Conservation (phyloP, 30 jellyfish, hydroid and myxozoan species). For the Mastigias papua region DNA sequence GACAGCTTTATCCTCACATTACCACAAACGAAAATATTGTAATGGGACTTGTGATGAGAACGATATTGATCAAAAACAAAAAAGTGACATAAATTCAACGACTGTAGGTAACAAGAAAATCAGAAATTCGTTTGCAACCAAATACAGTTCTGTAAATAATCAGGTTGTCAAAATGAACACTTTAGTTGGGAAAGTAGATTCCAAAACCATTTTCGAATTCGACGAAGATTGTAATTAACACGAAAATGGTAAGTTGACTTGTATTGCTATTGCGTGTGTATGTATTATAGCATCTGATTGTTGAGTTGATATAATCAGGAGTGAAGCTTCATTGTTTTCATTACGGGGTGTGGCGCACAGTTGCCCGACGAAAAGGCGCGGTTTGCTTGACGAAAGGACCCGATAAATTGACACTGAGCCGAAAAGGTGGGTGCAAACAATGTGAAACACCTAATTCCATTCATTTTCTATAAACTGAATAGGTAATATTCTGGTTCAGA, state of each 20-base stretch:
- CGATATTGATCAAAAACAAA: neutral
- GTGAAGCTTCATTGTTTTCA: too few species aligned
- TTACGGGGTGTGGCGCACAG: too few species aligned
- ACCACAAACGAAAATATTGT: neutral
- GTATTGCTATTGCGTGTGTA: too few species aligned
- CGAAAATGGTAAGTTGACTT: neutral
- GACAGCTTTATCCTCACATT: neutral
- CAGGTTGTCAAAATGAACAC: neutral
- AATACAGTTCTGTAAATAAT: neutral
- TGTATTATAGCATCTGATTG: too few species aligned
- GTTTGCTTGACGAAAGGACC: too few species aligned
- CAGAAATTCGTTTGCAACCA: neutral
- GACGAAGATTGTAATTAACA: slow-evolving; percentile 1
- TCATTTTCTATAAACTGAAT: too few species aligned
- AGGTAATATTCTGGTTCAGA: too few species aligned
- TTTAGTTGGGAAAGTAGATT: neutral
- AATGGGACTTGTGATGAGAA: neutral
- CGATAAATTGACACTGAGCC: too few species aligned
- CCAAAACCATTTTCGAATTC: neutral
- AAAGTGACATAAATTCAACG: neutral
- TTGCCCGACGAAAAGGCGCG: too few species aligned
- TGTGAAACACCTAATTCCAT: too few species aligned
- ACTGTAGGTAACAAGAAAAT: neutral
- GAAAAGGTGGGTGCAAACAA: too few species aligned
- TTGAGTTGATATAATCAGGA: too few species aligned